A percentile compares a stretch with the other conserved stretches of the same genome.
These are phyloP conservation scores for Habrosyne pyritoides DNA, from an alignment of 2,888 invertebrate genomes.

Conservation along the genomic window DNA sequence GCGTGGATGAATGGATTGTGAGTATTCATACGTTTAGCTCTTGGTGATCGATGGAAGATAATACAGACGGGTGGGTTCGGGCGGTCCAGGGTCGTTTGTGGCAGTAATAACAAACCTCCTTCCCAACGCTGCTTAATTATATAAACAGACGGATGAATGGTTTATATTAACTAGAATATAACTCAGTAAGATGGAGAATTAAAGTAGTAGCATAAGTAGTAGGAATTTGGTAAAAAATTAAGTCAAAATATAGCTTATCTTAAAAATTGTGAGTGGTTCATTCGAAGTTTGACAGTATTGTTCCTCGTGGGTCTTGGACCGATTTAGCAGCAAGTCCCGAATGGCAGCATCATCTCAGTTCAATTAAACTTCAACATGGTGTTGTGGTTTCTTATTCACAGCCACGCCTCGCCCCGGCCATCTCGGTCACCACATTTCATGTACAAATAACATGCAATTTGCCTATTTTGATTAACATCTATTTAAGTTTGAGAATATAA, in stretches of 20 bases:
- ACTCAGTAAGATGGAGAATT: too few relatives aligned
- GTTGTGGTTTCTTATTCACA: slow-evolving; percentile 19
- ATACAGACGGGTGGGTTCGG: slow-evolving; percentile 67
- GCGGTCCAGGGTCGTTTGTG: slow-evolving; percentile 63
- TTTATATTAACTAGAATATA: too few relatives aligned
- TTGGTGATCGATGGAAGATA: slow-evolving; percentile 77
- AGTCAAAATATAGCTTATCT: not conserved
- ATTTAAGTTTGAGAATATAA: not conserved
- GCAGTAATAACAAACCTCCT: slow-evolving; percentile 75
- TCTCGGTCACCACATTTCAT: slow-evolving; percentile 19
- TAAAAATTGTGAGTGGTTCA: slow-evolving; percentile 1
- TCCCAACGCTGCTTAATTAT: slow-evolving; percentile 35
- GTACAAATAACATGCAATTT: slow-evolving; percentile 17
- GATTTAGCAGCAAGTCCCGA: slow-evolving; percentile 40
- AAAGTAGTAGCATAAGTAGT: not conserved
- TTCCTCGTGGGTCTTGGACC: slow-evolving; percentile 33
- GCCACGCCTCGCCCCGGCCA: slow-evolving; percentile 17
- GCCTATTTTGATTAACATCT: slow-evolving; percentile 19
- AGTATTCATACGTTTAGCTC: slow-evolving; percentile 68
- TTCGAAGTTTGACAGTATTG: slow-evolving; percentile 12
- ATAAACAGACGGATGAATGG: too few relatives aligned
- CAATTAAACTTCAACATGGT: slow-evolving; percentile 89
- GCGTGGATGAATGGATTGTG: slow-evolving; percentile 72
- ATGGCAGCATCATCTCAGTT: slow-evolving; percentile 53
- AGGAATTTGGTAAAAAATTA: too few relatives aligned